Percentiles rank a stretch among this genome's conserved stretches.
Evolutionary conservation across 2,797 vertebrate genomes (phyloP).

Genomic region (Oreochromis grahami): DNA sequence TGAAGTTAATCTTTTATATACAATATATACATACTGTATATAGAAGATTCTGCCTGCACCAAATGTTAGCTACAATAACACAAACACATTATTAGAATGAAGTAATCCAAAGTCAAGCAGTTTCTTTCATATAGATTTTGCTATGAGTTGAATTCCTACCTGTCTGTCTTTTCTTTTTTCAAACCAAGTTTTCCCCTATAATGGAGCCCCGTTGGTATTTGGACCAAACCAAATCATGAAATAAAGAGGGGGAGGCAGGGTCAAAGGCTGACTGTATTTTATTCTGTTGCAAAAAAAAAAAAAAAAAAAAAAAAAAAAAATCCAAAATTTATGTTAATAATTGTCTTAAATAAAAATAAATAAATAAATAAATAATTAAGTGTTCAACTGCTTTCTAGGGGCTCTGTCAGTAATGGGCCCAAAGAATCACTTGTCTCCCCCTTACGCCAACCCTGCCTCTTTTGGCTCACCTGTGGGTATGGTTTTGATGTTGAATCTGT

Average conservation of each 20-base stretch:
- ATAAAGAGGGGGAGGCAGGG: not conserved
- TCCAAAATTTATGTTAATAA: not conserved
- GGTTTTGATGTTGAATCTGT: accelerated
- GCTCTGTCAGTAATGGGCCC: not conserved
- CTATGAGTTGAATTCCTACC: not conserved
- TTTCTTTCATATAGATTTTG: not conserved
- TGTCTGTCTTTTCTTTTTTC: not conserved
- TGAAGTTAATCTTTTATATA: not conserved
- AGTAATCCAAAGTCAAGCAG: not conserved
- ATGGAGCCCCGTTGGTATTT: not conserved
- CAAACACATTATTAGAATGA: not conserved
- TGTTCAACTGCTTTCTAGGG: not conserved
- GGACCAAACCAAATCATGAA: not conserved
- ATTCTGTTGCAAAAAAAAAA: not conserved
- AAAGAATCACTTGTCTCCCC: not conserved
- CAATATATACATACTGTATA: not conserved
- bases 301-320: not conserved
- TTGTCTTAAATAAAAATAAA: not conserved
- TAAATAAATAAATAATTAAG: not conserved
- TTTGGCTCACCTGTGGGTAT: not conserved
- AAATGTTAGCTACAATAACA: not conserved
- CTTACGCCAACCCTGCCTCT: not conserved
- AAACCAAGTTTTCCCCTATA: accelerated
- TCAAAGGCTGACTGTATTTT: not conserved
- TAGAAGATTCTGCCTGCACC: not conserved